Evolutionary conservation across 2,888 invertebrate species (phyloP).

Genomic region (Sicus ferrugineus): DNA sequence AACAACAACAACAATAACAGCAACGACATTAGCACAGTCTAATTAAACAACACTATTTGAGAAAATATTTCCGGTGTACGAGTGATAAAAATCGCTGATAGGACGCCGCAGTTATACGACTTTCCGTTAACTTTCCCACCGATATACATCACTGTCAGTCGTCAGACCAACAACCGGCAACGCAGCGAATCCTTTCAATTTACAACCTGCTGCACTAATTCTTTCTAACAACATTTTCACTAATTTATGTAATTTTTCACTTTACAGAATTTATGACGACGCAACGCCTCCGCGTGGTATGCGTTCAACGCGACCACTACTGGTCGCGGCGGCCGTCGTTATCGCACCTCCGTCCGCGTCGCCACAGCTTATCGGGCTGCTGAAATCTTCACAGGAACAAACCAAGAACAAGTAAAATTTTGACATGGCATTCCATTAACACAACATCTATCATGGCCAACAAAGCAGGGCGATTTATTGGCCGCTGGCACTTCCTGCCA

Average conservation of each 20-base stretch:
- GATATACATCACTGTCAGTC: conserved; percentile 27
- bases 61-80: conserved; percentile 48
- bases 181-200: conserved; percentile 40
- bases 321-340: conserved; percentile 24
- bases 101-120: neutral
- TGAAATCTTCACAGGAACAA: conserved; percentile 15
- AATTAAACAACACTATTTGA: conserved; percentile 12
- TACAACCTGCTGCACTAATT: conserved; percentile 27
- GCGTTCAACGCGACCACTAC: conserved; percentile 42
- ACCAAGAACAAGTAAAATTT: conserved; percentile 50
- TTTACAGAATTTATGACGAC: conserved; percentile 38
- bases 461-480: conserved; percentile 22
- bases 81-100: conserved; percentile 47
- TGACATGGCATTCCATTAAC: conserved; percentile 64
- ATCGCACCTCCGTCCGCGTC: conserved; percentile 23
- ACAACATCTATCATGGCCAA: conserved; percentile 59
- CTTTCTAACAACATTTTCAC: conserved; percentile 17
- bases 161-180: neutral
- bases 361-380: neutral
- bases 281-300: conserved; percentile 12
- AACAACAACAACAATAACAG: conserved; percentile 14
- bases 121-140: conserved; percentile 24
- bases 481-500: conserved; percentile 10
- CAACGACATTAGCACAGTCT: too few species aligned
- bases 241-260: conserved; percentile 43